Evolutionary conservation across 2,113 vertebrate species (phyloP).

Genomic region (Apaloderma vittatum): DNA sequence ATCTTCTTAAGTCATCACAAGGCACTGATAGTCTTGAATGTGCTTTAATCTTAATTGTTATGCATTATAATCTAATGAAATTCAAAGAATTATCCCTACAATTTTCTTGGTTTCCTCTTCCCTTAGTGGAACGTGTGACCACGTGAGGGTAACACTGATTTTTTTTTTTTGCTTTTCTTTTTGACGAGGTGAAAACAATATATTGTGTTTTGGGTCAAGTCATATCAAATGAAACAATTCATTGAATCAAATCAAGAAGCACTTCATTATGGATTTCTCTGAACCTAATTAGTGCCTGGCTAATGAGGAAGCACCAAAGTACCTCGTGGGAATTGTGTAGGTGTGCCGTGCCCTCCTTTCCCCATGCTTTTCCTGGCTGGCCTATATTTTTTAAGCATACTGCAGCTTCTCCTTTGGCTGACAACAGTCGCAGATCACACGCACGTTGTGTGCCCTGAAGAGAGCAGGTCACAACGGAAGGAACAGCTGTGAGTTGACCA

Average conservation of each 20-base stretch:
- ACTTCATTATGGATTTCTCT: background rate
- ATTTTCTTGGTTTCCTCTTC: background rate
- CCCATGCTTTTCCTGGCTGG: background rate
- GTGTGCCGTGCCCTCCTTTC: background rate
- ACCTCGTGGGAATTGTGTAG: background rate
- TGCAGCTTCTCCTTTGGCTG: background rate
- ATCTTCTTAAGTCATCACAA: background rate
- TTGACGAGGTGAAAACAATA: background rate
- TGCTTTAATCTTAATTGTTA: background rate
- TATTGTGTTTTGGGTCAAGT: background rate
- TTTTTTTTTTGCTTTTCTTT: background rate
- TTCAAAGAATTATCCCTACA: background rate
- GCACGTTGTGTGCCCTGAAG: background rate
- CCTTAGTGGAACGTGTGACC: fast-evolving
- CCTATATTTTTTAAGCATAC: background rate
- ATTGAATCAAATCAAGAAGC: background rate
- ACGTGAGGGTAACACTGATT: background rate
- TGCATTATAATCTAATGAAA: background rate
- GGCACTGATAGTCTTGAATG: background rate
- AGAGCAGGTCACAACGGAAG: background rate
- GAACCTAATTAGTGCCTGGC: background rate
- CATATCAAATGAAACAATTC: background rate
- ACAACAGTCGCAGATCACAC: background rate
- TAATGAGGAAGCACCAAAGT: background rate
- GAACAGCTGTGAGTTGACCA: background rate